Conservation (phyloP, 2,113 vertebrate species). For the Trochalopteron elliotii region DNA sequence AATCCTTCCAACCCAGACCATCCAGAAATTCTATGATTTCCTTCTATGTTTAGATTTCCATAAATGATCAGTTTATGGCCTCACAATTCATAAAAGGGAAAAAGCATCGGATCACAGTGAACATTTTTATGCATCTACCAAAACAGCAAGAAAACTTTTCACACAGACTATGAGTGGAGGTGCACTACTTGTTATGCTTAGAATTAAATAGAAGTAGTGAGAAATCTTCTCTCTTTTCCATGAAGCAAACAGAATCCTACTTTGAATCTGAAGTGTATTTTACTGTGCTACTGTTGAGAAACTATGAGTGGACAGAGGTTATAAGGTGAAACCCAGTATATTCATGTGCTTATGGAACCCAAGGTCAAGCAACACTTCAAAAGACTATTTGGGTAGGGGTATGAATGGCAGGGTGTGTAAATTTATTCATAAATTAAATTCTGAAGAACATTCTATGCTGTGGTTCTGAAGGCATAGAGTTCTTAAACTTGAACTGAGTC, state of each 20-base stretch:
- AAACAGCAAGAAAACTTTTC: background rate
- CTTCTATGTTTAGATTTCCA: background rate
- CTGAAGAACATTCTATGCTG: background rate
- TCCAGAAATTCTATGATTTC: background rate
- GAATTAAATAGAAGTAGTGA: background rate
- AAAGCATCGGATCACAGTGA: background rate
- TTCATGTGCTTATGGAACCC: background rate
- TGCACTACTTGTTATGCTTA: background rate
- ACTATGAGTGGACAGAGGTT: background rate
- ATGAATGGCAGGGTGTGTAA: background rate
- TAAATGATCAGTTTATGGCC: background rate
- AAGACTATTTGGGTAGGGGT: background rate
- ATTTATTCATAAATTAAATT: background rate
- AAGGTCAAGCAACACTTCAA: background rate
- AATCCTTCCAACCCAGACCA: background rate
- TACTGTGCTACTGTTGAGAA: background rate
- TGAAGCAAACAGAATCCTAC: background rate
- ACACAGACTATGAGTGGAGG: background rate
- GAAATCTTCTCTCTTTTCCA: background rate
- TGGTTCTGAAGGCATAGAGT: background rate
- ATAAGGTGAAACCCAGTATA: background rate
- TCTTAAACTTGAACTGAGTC: background rate
- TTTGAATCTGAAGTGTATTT: background rate
- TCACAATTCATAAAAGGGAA: background rate
- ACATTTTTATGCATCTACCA: background rate